Conservation (phyloP, 2,797 vertebrate genomes). For the Furcifer pardalis region DNA sequence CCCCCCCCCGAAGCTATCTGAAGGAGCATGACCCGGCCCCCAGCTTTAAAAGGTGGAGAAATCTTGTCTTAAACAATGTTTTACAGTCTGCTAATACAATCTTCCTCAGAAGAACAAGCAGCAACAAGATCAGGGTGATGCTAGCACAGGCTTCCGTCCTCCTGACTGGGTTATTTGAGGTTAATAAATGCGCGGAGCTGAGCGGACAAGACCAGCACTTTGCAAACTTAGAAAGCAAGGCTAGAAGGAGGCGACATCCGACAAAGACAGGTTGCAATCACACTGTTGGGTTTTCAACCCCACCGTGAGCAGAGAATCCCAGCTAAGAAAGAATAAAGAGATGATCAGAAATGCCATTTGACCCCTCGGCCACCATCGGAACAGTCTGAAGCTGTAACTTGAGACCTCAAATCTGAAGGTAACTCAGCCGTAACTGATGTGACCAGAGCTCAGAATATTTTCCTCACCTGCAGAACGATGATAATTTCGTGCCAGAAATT, state of each 20-base stretch:
- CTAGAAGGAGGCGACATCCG: neutral
- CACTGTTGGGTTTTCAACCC: neutral
- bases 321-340: neutral
- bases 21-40: no score
- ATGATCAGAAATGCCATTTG: no score
- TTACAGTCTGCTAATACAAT: neutral
- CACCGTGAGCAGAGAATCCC: no score
- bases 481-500: no score
- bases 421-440: neutral
- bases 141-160: neutral
- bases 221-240: neutral
- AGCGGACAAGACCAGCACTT: neutral
- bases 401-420: neutral
- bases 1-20: no score
- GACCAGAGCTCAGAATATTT: neutral
- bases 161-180: neutral
- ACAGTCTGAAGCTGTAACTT: neutral
- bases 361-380: neutral
- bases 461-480: neutral
- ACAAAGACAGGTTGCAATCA: neutral
- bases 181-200: neutral
- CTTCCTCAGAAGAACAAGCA: neutral
- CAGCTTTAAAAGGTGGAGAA: no score
- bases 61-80: no score
- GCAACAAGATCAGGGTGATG: neutral